Conservation (phyloP, 2,888 invertebrate genomes). For the Drosophila leonis region DNA sequence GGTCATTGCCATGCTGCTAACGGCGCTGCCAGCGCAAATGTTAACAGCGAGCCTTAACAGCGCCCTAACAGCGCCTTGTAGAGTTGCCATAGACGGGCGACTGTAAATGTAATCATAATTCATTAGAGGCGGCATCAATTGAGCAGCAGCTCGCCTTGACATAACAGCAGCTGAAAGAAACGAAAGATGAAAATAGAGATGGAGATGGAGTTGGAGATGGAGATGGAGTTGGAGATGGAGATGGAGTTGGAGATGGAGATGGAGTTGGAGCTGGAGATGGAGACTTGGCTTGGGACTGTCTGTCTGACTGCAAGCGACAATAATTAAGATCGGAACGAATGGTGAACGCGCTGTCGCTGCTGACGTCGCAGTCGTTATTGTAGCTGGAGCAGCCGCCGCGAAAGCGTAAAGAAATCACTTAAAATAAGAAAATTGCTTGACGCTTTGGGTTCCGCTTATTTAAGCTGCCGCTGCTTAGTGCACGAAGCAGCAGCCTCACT, state of each 20-base stretch:
- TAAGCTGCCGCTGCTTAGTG: conserved; percentile 35
- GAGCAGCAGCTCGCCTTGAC: conserved; percentile 51
- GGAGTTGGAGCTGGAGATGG: conserved; percentile 21
- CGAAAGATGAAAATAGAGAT: conserved; percentile 25
- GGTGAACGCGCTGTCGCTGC: conserved; percentile 25
- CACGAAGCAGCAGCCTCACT: conserved; percentile 26
- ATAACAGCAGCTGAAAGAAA: conserved; percentile 66
- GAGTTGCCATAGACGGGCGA: conserved; percentile 41
- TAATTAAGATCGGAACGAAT: conserved; percentile 79
- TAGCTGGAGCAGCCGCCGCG: conserved; percentile 48
- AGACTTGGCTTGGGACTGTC: conserved; percentile 41
- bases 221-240: conserved; percentile 41
- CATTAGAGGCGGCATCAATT: conserved; percentile 71
- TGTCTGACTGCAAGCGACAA: conserved; percentile 58
- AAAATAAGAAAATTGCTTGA: conserved; percentile 63
- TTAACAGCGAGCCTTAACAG: conserved; percentile 33
- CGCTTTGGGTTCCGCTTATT: conserved; percentile 61
- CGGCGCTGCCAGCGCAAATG: conserved; percentile 46
- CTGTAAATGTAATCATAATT: conserved; percentile 69
- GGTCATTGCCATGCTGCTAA: conserved; percentile 77
- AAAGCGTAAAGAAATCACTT: conserved; percentile 79
- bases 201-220: conserved; percentile 29
- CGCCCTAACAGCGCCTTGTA: conserved; percentile 59
- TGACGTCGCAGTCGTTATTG: conserved; percentile 10
- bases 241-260: no score